These are phyloP conservation scores for Zoanthus sociatus DNA, from an alignment of 92 coral and sea anemone genomes.

Conservation along the genomic window DNA sequence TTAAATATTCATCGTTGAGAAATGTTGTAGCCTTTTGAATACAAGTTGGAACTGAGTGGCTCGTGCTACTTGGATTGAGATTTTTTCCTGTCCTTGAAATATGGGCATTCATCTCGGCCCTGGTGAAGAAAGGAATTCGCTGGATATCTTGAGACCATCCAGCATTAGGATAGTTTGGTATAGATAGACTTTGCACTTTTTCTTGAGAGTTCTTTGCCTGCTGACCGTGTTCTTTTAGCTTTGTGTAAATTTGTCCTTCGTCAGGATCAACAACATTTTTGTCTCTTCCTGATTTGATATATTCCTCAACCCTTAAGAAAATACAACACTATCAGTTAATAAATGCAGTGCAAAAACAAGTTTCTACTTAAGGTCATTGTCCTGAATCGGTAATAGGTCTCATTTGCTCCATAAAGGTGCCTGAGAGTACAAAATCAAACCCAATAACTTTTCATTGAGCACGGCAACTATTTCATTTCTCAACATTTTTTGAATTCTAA, in stretches of 20 bases:
- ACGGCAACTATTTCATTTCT: too few relatives aligned
- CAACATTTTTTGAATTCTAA: too few relatives aligned
- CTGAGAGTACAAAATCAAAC: too few relatives aligned
- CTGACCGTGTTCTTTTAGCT: conserved; percentile 5
- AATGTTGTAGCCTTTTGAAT: conserved; percentile 3
- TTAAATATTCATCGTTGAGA: conserved; percentile 8
- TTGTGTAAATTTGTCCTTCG: conserved; percentile 7
- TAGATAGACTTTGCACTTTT: neutral
- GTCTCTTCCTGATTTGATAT: neutral
- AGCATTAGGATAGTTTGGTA: conserved; percentile 5
- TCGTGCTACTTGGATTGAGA: neutral
- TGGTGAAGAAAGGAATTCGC: conserved; percentile 9
- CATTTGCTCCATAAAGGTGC: too few relatives aligned
- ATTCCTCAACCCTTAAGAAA: conserved; percentile 6
- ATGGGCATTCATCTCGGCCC: conserved; percentile 7
- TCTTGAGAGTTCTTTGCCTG: conserved; percentile 6
- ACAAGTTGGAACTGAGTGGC: conserved; percentile 53
- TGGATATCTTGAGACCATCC: conserved; percentile 8
- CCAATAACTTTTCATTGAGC: too few relatives aligned
- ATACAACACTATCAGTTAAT: conserved; percentile 5
- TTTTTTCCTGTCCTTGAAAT: conserved; percentile 7
- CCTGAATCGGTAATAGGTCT: neutral
- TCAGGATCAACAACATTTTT: conserved; percentile 1
- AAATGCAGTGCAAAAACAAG: conserved; percentile 10
- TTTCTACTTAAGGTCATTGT: conserved; percentile 3